Conservation (phyloP, 2,888 invertebrate species). For the Idaea biselata region DNA sequence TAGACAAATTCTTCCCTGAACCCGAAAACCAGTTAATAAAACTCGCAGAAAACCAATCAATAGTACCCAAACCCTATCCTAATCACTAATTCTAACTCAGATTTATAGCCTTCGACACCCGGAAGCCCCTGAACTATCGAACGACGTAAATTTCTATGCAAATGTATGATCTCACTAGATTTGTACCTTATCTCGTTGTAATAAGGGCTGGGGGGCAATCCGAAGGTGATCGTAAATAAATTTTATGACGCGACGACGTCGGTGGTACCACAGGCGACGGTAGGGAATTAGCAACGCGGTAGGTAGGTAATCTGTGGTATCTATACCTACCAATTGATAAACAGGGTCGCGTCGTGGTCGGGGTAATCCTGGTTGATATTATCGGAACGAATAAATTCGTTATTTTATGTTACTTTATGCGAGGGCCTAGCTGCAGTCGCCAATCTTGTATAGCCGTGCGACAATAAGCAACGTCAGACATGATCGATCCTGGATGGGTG, state of each 20-base stretch:
- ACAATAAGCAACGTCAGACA: too few relatives aligned
- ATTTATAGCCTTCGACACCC: neutral
- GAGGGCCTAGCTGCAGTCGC: too few relatives aligned
- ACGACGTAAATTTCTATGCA: neutral
- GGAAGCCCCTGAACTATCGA: neutral
- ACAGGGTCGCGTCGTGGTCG: neutral
- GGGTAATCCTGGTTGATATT: neutral
- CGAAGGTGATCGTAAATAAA: neutral
- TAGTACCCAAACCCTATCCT: constrained; percentile 26
- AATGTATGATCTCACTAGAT: neutral
- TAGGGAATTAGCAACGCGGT: constrained; percentile 11
- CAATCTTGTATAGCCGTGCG: too few relatives aligned
- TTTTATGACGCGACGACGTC: neutral
- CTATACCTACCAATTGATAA: neutral
- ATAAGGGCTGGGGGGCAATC: constrained; percentile 5
- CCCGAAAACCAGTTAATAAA: neutral
- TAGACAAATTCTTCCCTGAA: too few relatives aligned
- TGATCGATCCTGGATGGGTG: too few relatives aligned
- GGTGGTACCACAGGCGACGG: neutral
- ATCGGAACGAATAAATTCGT: neutral
- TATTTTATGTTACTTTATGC: too few relatives aligned
- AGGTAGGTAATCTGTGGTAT: neutral
- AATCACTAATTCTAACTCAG: constrained; percentile 26
- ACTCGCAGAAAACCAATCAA: neutral
- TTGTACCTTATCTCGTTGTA: neutral